Base-by-base conservation (phyloP, 2,113 vertebrate species). In the Girardinichthys multiradiatus region DNA sequence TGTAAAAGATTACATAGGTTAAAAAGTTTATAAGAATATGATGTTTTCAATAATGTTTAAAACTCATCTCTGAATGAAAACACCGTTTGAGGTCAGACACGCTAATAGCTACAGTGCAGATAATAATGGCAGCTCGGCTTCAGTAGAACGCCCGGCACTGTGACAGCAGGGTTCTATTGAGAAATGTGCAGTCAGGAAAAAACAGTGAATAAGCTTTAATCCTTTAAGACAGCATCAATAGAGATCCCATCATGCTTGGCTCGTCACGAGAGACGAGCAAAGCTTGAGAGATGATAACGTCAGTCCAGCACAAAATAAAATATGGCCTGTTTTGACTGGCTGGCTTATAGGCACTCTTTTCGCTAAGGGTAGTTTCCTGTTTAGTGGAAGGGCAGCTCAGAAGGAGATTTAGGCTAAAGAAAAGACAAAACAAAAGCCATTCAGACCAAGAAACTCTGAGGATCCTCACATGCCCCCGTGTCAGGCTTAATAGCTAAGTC, bases 171-270 rank as follows among this genome's bases (percentile, higher is more conserved):
- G 72, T 68, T 60, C 80, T 61, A 76, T 83, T 83, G 77, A 89
- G 76, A 86, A 83, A 80, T 68, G 73, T 86, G 82, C 84, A 86
- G 82, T 89, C 87, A 84, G 80, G 79, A 81, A 87, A 79, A 87
- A 84, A 85, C 72, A 64, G 76, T 75, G 85, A 89, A 88, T 84
- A 65, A 74, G 72, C 75, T 85, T 72, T 87, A 90, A 92, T 91
- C 91, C 89, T 85, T 88, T 84, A 85, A 82, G 90, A 91, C 86
- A 79, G 86, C 82, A 77, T 80, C 86, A 85, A 86, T 83, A 81
- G 86, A 89, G 83, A 91, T 90, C 85, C 89, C 85, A 86, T 90
- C 87, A 87, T 85, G 84, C 81, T 88, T 79, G 87, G 85, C 86
- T 83, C 82, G 79, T 85, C 76, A 79, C 78, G 70, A 88, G 83